Evolutionary conservation across 2,888 invertebrate genomes (phyloP), one percentile per base, ranked within the genome.

Genomic region (Aromia moschata): DNA sequence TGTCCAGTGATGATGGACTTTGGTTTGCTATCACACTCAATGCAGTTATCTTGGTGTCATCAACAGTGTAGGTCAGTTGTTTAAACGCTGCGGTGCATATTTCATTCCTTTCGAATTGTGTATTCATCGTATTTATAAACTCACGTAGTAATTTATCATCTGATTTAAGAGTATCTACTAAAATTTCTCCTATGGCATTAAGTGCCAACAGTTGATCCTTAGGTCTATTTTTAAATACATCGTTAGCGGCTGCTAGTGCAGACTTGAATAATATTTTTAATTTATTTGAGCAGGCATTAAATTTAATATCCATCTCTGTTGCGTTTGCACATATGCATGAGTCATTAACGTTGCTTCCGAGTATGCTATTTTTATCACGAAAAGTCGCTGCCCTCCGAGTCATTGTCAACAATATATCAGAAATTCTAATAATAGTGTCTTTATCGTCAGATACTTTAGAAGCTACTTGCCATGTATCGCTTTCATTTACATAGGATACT

Each of bases 31-130:
- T 61, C 17, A 62, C 65, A 44, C 68, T 86, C 1, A 89, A 80
- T 30, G 87, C 81, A 65, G 89, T 87, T 2, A 88, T 82, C 78
- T 89, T 89, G 11, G 85, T 87, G 70, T 84, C 83, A 79, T 65
- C 83, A 69, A 73, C 83, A 82, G 81, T 84, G 81, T 80, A 84
- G 77, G 73, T 81, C 2, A 80, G 69, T 49, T 78, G 77, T 64
- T 77, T 80, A 12, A 80, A 71, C 17, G 79, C 73, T 1, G 74
- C 67, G 10, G 74, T 74, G 58, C 77, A 79, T n/a, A 79, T 68
- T 62, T 80, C 79, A 37, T 76, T 74, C 31, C 80, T 69, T 56
- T 80, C 79, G 2, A 73, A 56, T 1, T 76, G 72, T 1, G 79
- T 80, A 41, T 77, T 77, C 75, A 79, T 74, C 10, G 79, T 54